phyloP scores from a whole-genome alignment of 2,888 invertebrate species.

The Synanthedon tipuliformis region DNA sequence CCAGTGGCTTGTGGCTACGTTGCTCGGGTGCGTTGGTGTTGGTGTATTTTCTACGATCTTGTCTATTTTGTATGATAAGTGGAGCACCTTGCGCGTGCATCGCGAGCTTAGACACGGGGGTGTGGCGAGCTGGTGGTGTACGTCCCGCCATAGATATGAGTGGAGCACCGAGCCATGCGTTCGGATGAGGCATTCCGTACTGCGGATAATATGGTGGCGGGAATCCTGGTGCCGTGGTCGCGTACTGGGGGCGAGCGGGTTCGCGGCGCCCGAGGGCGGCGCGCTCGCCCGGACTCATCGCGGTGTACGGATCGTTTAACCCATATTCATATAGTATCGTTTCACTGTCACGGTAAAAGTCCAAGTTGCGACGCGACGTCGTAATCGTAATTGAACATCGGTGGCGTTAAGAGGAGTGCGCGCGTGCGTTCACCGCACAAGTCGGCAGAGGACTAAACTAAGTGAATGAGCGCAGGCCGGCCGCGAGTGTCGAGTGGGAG shows the following conservation, averaged over 20 bases:
- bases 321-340: slow-evolving; percentile 71
- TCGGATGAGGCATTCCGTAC: slow-evolving; percentile 69
- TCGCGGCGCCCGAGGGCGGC: slow-evolving; percentile 65
- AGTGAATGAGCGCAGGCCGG: slow-evolving; percentile 60
- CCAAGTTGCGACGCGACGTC: slow-evolving; percentile 53
- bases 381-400: slow-evolving; percentile 67
- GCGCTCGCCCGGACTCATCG: slow-evolving; percentile 69
- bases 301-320: slow-evolving; percentile 73
- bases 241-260: slow-evolving; percentile 65
- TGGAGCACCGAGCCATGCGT: slow-evolving; percentile 83
- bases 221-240: slow-evolving; percentile 60
- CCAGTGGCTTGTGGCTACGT: slow-evolving; percentile 44
- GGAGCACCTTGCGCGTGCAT: slow-evolving; percentile 89
- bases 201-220: slow-evolving; percentile 65
- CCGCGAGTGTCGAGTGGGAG: slow-evolving; percentile 51
- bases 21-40: slow-evolving; percentile 39
- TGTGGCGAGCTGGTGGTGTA: slow-evolving; percentile 54
- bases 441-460: slow-evolving; percentile 54
- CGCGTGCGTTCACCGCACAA: slow-evolving; percentile 52
- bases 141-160: slow-evolving; percentile 82
- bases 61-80: slow-evolving; percentile 78
- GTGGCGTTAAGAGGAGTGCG: slow-evolving; percentile 40
- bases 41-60: slow-evolving; percentile 64
- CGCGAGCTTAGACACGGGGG: slow-evolving; percentile 79
- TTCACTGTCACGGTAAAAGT: slow-evolving; percentile 66